Percentiles rank a stretch among this genome's conserved stretches.
These are phyloP conservation scores for Glandiceps talaboti DNA, from an alignment of 53 echinoderm and acorn worm species.

Conservation along the genomic window DNA sequence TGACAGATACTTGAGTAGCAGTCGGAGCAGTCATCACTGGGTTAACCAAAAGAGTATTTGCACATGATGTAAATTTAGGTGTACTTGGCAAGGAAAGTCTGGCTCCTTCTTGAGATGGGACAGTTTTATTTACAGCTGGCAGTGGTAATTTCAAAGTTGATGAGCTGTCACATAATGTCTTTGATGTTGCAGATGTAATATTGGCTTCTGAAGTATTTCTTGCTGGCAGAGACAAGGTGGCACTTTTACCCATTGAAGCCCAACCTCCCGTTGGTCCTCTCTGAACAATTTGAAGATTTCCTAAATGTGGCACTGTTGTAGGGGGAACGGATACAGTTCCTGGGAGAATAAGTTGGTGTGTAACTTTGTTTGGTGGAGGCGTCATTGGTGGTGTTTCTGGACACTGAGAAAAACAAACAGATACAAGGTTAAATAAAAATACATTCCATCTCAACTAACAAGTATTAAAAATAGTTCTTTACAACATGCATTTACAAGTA, in stretches of 20 bases:
- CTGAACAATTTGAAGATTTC: not conserved
- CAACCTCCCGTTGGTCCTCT: not conserved
- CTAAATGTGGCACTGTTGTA: not conserved
- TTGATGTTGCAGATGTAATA: not conserved
- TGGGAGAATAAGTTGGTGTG: not conserved
- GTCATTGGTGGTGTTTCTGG: slow-evolving; percentile 87
- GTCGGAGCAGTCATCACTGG: not conserved
- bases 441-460: no score
- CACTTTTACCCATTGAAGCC: not conserved
- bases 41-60: not conserved
- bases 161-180: not conserved
- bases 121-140: not conserved
- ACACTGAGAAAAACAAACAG: slow-evolving; percentile 21
- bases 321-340: not conserved
- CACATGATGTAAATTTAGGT: not conserved
- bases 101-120: not conserved
- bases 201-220: not conserved
- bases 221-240: not conserved
- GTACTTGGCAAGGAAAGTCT: not conserved
- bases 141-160: not conserved
- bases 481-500: no score
- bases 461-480: no score
- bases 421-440: no score
- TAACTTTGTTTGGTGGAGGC: slow-evolving; percentile 43
- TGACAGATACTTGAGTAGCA: not conserved